A percentile compares a stretch with the other conserved stretches of the same genome.
Conservation (phyloP, 2,888 invertebrate genomes). For the Quadriops clusia region DNA sequence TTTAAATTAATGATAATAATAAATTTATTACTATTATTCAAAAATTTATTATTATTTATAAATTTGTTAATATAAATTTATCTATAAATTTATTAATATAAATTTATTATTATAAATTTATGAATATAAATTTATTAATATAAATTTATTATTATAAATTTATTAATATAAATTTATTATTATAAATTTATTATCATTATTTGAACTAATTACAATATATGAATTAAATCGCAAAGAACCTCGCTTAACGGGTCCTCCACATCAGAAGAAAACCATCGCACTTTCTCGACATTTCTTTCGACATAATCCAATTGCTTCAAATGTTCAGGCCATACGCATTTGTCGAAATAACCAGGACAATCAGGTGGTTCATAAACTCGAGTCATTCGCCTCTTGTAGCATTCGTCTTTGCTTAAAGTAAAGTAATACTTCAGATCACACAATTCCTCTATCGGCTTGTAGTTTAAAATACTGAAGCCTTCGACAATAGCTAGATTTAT, state of each 20-base stretch:
- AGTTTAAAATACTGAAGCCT: slow-evolving; percentile 65
- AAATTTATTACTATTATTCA: too few species aligned
- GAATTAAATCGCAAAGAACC: slow-evolving; percentile 22
- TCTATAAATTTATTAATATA: too few species aligned
- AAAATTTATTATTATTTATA: too few species aligned
- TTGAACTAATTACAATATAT: slow-evolving; percentile 8
- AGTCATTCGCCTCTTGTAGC: slow-evolving; percentile 46
- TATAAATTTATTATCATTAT: slow-evolving; percentile 10
- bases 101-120: too few species aligned
- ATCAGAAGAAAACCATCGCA: slow-evolving; percentile 25
- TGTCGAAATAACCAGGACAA: slow-evolving; percentile 76
- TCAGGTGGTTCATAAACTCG: slow-evolving; percentile 80
- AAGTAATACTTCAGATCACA: slow-evolving; percentile 67
- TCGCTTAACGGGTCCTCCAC: slow-evolving; percentile 18
- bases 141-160: slow-evolving; percentile 11
- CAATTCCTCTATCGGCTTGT: slow-evolving; percentile 50
- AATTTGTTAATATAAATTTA: too few species aligned
- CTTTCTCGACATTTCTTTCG: slow-evolving; percentile 22
- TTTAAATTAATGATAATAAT: too few species aligned
- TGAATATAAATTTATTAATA: too few species aligned
- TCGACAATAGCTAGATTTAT: slow-evolving; percentile 55
- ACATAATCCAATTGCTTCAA: slow-evolving; percentile 43
- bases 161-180: slow-evolving; percentile 11
- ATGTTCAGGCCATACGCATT: slow-evolving; percentile 86
- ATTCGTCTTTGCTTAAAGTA: slow-evolving; percentile 55